phyloP scores from a whole-genome alignment of 1,140 invertebrate species.

The Triops cancriformis region DNA sequence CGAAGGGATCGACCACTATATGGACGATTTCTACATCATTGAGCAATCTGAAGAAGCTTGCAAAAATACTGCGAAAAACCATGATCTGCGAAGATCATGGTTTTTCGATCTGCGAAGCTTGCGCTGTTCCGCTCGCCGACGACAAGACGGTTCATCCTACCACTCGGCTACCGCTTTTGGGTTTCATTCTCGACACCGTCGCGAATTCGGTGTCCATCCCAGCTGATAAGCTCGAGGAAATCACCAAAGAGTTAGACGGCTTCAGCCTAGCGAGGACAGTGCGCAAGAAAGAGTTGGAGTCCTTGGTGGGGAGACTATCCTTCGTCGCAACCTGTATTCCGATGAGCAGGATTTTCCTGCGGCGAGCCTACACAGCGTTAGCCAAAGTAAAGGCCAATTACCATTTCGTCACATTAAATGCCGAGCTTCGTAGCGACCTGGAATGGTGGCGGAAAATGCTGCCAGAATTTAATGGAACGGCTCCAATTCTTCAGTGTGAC shows the following conservation, averaged over 20 bases:
- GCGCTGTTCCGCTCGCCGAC: neutral
- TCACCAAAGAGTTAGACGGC: neutral
- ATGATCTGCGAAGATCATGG: too few species aligned
- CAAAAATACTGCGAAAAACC: neutral
- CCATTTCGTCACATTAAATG: neutral
- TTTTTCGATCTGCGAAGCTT: neutral
- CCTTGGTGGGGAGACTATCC: neutral
- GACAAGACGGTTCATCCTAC: neutral
- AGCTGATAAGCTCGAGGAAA: neutral
- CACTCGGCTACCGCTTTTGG: neutral
- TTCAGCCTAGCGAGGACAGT: neutral
- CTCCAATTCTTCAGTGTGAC: neutral
- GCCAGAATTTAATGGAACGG: neutral
- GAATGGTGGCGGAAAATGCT: neutral
- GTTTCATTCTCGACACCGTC: neutral
- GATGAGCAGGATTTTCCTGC: neutral
- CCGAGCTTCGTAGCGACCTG: neutral
- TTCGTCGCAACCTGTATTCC: neutral
- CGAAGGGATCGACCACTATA: neutral
- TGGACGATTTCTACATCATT: neutral
- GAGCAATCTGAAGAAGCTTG: neutral
- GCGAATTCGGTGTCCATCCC: neutral
- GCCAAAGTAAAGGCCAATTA: neutral
- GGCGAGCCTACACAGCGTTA: neutral
- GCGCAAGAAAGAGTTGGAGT: neutral